These are phyloP conservation scores for Polyploca ridens DNA, from an alignment of 2,888 invertebrate genomes.

Conservation along the genomic window DNA sequence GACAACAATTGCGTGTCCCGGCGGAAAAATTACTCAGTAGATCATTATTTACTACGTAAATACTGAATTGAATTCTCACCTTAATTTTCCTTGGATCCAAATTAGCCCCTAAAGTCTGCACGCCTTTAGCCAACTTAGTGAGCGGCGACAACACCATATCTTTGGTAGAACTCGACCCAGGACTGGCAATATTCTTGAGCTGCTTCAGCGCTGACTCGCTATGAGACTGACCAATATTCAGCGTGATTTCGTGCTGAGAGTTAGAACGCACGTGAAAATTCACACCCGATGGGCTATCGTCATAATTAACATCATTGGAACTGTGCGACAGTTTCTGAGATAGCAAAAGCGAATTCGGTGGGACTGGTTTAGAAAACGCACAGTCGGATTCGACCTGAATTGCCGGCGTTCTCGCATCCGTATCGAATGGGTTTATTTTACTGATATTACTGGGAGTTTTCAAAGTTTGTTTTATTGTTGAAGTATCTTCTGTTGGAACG, in stretches of 20 bases:
- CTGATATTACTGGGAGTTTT: constrained; percentile 67
- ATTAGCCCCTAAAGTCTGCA: constrained; percentile 93
- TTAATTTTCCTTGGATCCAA: constrained; percentile 92
- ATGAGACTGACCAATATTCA: constrained; percentile 90
- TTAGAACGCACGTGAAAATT: constrained; percentile 78
- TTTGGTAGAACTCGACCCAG: constrained; percentile 85
- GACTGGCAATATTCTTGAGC: constrained; percentile 87
- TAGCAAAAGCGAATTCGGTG: constrained; percentile 82
- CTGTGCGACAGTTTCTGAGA: constrained; percentile 88
- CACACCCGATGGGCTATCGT: constrained; percentile 48
- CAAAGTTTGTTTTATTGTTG: constrained; percentile 48
- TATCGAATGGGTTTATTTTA: constrained; percentile 73
- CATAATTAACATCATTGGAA: constrained; percentile 86
- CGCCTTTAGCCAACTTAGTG: constrained; percentile 93
- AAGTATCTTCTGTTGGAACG: constrained; percentile 82
- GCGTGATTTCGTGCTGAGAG: constrained; percentile 87
- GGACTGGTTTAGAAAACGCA: constrained; percentile 66
- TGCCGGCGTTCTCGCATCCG: constrained; percentile 83
- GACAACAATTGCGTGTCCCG: no score
- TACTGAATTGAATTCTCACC: constrained; percentile 45
- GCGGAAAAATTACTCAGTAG: no score
- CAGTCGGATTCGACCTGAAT: constrained; percentile 79
- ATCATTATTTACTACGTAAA: no score
- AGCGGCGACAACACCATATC: constrained; percentile 90
- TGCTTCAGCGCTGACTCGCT: constrained; percentile 91